phyloP scores from a whole-genome alignment of 1,140 invertebrate species.

The Drosophila asahinai region DNA sequence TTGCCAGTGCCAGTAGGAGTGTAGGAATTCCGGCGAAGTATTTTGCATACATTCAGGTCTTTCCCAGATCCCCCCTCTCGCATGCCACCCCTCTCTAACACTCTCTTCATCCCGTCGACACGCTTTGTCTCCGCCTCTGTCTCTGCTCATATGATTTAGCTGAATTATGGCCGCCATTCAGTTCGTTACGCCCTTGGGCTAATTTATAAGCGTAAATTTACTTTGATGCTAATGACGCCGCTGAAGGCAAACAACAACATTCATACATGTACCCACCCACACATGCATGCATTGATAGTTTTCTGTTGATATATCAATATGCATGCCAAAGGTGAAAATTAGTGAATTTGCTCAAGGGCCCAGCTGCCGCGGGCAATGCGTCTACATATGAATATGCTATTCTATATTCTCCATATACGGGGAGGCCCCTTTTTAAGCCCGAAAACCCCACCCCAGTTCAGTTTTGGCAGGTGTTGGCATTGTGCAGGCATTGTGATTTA shows the following conservation, averaged over 20 bases:
- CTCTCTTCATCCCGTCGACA: not conserved
- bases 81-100: not conserved
- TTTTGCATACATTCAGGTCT: slow-evolving; percentile 59
- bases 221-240: slow-evolving; percentile 71
- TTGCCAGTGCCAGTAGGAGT: not conserved
- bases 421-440: slow-evolving; percentile 14
- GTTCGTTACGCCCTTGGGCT: slow-evolving; percentile 36
- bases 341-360: slow-evolving; percentile 54
- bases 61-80: slow-evolving; percentile 4
- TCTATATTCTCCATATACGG: slow-evolving; percentile 10
- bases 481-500: slow-evolving; percentile 60
- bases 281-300: slow-evolving; percentile 43
- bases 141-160: slow-evolving; percentile 36
- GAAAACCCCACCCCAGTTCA: slow-evolving; percentile 11
- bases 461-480: slow-evolving; percentile 46
- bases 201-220: slow-evolving; percentile 74
- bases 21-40: slow-evolving; percentile 49
- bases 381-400: not conserved
- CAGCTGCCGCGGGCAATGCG: not conserved
- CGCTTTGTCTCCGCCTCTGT: slow-evolving; percentile 13
- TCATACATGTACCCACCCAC: slow-evolving; percentile 16
- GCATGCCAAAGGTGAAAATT: slow-evolving; percentile 53
- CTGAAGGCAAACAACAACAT: slow-evolving; percentile 50
- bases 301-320: slow-evolving; percentile 67
- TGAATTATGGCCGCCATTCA: slow-evolving; percentile 48